These are phyloP conservation scores for Xanthorhoe designata DNA, from an alignment of 2,888 invertebrate genomes.

Conservation along the genomic window DNA sequence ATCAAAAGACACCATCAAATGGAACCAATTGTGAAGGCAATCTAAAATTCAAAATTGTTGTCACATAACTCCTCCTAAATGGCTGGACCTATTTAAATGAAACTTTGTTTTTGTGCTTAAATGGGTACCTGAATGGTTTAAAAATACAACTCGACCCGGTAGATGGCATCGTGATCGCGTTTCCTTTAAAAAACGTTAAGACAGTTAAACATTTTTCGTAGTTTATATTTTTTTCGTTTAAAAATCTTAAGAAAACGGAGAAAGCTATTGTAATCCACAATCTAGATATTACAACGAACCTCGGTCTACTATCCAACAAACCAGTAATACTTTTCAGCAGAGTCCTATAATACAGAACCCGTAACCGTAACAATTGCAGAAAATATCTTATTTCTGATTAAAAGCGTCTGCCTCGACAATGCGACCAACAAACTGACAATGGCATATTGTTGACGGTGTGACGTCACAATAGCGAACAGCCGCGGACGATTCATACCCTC, in stretches of 20 bases:
- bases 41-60: no score
- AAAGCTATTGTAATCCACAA: background rate
- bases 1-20: no score
- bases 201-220: no score
- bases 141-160: no score
- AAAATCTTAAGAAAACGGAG: background rate
- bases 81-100: no score
- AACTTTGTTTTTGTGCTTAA: no score
- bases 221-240: background rate
- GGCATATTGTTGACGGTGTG: constrained; percentile 41
- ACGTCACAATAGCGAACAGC: constrained; percentile 46
- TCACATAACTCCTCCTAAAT: no score
- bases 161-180: no score
- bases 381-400: constrained; percentile 57
- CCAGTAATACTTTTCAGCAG: constrained; percentile 1
- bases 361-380: constrained; percentile 33
- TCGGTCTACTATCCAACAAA: background rate
- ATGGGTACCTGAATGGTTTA: no score
- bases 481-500: constrained; percentile 27
- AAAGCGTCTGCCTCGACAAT: constrained; percentile 42
- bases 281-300: background rate
- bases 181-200: no score
- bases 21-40: no score
- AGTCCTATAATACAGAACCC: constrained; percentile 19
- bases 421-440: constrained; percentile 42